Conservation (phyloP, 2,888 invertebrate species). For the Heliconius aoede region DNA sequence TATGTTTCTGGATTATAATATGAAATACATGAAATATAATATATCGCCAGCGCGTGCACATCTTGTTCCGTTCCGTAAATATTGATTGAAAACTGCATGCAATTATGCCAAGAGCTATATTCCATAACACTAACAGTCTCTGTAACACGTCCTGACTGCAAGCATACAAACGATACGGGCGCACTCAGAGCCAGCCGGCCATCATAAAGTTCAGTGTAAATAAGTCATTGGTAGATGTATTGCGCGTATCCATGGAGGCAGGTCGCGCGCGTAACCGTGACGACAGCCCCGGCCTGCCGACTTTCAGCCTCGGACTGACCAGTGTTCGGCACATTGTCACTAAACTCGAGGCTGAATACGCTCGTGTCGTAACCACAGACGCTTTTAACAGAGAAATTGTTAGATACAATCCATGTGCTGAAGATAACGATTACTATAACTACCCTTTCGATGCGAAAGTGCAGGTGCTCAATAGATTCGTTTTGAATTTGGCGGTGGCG, state of each 20-base stretch:
- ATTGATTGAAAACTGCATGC: slow-evolving; percentile 48
- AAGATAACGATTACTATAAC: slow-evolving; percentile 70
- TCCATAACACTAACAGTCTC: slow-evolving; percentile 60
- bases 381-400: slow-evolving; percentile 61
- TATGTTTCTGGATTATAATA: background rate
- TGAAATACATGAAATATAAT: background rate
- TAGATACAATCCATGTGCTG: slow-evolving; percentile 67
- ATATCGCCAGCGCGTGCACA: background rate
- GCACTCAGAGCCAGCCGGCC: slow-evolving; percentile 68
- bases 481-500: slow-evolving; percentile 61
- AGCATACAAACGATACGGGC: slow-evolving; percentile 61
- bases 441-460: slow-evolving; percentile 73
- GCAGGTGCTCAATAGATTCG: slow-evolving; percentile 68
- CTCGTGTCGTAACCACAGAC: slow-evolving; percentile 62
- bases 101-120: slow-evolving; percentile 55
- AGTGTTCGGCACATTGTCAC: slow-evolving; percentile 79
- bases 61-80: slow-evolving; percentile 42
- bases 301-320: slow-evolving; percentile 75
- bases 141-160: slow-evolving; percentile 57
- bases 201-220: slow-evolving; percentile 60
- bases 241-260: slow-evolving; percentile 77
- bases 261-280: slow-evolving; percentile 76
- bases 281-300: slow-evolving; percentile 70
- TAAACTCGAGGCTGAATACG: slow-evolving; percentile 74
- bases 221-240: slow-evolving; percentile 58